Evolutionary conservation across 2,113 vertebrate species (phyloP).

Genomic region (Chiloscyllium plagiosum): DNA sequence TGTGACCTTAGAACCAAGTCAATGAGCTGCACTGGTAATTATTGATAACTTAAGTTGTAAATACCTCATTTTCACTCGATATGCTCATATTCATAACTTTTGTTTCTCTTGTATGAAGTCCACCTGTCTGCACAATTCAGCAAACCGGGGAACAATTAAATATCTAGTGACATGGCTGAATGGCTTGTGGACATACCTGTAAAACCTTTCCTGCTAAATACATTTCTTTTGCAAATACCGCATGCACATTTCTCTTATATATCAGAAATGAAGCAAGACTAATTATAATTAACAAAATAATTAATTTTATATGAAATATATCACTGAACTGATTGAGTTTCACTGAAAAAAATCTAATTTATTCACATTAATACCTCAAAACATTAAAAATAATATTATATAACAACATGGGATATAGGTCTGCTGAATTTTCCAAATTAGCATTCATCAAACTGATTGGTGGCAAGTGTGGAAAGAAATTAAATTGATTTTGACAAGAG

Average conservation of each 20-base stretch:
- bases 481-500: too few relatives aligned
- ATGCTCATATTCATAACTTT: background rate
- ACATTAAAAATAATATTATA: background rate
- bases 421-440: background rate
- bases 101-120: background rate
- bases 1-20: too few relatives aligned
- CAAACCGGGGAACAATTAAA: background rate
- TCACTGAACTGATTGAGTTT: background rate
- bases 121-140: background rate
- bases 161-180: background rate
- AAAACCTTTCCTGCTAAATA: background rate
- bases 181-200: background rate
- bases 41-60: background rate
- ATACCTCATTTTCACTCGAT: background rate
- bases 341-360: background rate
- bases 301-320: background rate
- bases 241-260: background rate
- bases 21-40: too few relatives aligned
- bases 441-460: background rate
- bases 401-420: background rate
- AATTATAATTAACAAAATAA: background rate
- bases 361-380: background rate
- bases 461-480: background rate
- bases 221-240: background rate
- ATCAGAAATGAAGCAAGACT: background rate